These are phyloP conservation scores for Basileuterus tristriatus DNA, from an alignment of 2,797 vertebrate genomes.

Conservation along the genomic window DNA sequence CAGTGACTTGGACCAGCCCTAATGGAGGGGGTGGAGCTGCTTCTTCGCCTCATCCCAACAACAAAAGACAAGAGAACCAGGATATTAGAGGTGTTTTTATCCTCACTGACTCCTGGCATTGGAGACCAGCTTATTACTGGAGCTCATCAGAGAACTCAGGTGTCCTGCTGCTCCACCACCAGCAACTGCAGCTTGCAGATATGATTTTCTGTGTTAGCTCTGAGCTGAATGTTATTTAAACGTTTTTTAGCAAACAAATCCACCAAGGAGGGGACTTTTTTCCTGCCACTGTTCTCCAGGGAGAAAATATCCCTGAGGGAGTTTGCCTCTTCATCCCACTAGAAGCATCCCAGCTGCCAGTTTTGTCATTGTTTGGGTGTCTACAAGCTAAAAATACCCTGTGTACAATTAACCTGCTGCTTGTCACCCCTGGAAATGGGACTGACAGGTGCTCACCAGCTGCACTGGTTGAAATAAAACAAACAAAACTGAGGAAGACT, in stretches of 20 bases:
- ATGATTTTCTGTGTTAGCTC: not conserved
- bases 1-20: not conserved
- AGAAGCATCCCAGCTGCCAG: not conserved
- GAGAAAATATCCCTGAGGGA: not conserved
- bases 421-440: accelerated
- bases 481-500: not conserved
- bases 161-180: not conserved
- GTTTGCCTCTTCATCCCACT: not conserved
- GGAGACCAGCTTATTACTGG: not conserved
- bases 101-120: not conserved
- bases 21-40: not conserved
- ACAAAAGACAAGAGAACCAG: not conserved
- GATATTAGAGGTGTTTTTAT: not conserved
- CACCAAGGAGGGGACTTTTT: not conserved
- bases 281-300: not conserved
- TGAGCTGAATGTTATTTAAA: not conserved
- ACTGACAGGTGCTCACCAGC: not conserved
- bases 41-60: not conserved
- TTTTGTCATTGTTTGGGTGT: not conserved
- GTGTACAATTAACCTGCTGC: not conserved
- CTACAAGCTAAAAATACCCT: slow-evolving; percentile 14
- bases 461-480: not conserved
- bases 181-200: not conserved
- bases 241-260: not conserved
- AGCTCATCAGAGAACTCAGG: not conserved